Conservation (phyloP, 2,113 vertebrate species). For the Lampris incognitus region DNA sequence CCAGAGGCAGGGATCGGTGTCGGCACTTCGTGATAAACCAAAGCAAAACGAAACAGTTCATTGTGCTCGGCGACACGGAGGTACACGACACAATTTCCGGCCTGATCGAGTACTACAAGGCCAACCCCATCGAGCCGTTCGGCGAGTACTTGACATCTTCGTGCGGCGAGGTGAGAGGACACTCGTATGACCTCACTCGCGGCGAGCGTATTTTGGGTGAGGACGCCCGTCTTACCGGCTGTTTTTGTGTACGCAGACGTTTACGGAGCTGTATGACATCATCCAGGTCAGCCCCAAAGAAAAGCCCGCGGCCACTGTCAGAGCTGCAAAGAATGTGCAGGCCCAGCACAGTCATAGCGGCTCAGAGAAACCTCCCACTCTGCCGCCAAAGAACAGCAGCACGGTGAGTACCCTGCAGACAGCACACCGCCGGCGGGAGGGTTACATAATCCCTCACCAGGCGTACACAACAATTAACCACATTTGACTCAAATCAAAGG, state of each 20-base stretch:
- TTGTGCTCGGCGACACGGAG: constrained; percentile 81
- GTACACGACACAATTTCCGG: constrained; percentile 78
- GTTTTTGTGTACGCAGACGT: constrained; percentile 57
- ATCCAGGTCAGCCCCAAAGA: constrained; percentile 67
- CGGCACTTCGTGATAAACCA: constrained; percentile 89
- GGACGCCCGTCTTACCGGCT: constrained; percentile 4
- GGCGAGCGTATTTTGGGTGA: neutral
- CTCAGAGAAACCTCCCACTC: constrained; percentile 42
- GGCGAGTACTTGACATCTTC: constrained; percentile 85
- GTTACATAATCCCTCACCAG: no score
- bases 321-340: constrained; percentile 43
- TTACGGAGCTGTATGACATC: constrained; percentile 78
- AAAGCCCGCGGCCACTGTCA: constrained; percentile 41
- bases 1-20: constrained; percentile 86
- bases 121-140: constrained; percentile 83
- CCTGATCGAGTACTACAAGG: constrained; percentile 84
- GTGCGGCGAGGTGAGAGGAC: constrained; percentile 79
- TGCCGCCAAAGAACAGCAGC: constrained; percentile 59
- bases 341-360: constrained; percentile 27
- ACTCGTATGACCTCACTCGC: neutral
- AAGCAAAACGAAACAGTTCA: constrained; percentile 78
- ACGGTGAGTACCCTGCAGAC: constrained; percentile 35
- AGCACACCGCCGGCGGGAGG: no score
- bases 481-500: neutral
- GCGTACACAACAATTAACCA: no score